These are phyloP conservation scores for Lithodes maja DNA, from an alignment of 2,888 invertebrate genomes.

Conservation along the genomic window DNA sequence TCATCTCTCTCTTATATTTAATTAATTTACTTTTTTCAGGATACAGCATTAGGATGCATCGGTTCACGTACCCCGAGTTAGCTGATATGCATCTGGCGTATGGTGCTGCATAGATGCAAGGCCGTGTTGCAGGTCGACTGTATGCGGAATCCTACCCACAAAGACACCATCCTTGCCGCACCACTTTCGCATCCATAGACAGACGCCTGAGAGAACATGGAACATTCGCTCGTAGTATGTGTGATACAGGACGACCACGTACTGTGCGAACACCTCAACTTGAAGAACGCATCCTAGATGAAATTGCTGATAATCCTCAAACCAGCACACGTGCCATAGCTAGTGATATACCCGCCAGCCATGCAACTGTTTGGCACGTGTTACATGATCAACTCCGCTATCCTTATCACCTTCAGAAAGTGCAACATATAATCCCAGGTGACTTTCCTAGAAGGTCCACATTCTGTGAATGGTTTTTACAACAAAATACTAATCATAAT, in stretches of 20 bases:
- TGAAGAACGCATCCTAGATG: background rate
- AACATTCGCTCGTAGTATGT: too few relatives aligned
- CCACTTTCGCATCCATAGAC: too few relatives aligned
- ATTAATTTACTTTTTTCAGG: too few relatives aligned
- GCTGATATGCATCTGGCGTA: too few relatives aligned
- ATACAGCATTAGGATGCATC: too few relatives aligned
- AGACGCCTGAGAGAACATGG: too few relatives aligned
- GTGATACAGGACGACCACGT: background rate
- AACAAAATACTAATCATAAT: background rate
- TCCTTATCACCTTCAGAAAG: conserved; percentile 1
- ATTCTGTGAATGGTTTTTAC: background rate
- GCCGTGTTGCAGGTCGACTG: too few relatives aligned
- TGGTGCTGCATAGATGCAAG: too few relatives aligned
- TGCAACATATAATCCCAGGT: background rate
- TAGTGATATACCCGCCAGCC: background rate
- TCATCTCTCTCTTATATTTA: too few relatives aligned
- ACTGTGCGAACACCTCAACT: background rate
- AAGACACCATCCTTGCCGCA: too few relatives aligned
- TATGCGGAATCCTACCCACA: too few relatives aligned
- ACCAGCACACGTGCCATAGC: background rate
- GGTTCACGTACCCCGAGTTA: too few relatives aligned
- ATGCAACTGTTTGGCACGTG: background rate
- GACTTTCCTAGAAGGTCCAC: background rate
- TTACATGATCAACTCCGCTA: background rate
- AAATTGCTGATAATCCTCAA: background rate